Evolutionary conservation across 2,797 vertebrate genomes (phyloP).

Genomic region (Xerus rutilus): DNA sequence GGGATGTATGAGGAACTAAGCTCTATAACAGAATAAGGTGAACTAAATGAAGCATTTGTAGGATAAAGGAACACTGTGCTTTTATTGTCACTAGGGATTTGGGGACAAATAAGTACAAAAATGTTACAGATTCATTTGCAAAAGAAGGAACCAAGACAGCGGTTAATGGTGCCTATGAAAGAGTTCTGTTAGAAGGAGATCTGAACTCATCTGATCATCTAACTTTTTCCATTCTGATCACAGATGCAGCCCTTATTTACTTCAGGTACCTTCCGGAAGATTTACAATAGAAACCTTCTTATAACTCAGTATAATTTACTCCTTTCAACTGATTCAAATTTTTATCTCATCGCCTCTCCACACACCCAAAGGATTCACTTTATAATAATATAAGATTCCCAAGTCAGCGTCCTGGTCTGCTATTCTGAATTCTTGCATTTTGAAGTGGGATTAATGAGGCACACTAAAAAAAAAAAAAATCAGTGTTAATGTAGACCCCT

Average conservation of each 20-base stretch:
- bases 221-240: background rate
- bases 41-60: background rate
- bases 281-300: background rate
- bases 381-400: background rate
- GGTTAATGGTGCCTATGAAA: background rate
- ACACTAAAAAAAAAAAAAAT: background rate
- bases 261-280: background rate
- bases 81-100: background rate
- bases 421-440: background rate
- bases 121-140: background rate
- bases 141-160: background rate
- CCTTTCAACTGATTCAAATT: background rate
- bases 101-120: background rate
- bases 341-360: background rate
- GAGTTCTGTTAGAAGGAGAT: background rate
- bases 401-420: background rate
- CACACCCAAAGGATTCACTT: background rate
- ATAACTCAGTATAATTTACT: background rate
- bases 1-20: constrained; percentile 14
- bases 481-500: background rate
- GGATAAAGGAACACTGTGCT: background rate
- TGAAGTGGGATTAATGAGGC: background rate
- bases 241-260: background rate
- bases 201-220: background rate
- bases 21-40: background rate